A percentile compares a stretch with the other conserved stretches of the same genome.
Evolutionary conservation across 2,888 invertebrate genomes (phyloP).

Genomic region (Acronicta aceris): DNA sequence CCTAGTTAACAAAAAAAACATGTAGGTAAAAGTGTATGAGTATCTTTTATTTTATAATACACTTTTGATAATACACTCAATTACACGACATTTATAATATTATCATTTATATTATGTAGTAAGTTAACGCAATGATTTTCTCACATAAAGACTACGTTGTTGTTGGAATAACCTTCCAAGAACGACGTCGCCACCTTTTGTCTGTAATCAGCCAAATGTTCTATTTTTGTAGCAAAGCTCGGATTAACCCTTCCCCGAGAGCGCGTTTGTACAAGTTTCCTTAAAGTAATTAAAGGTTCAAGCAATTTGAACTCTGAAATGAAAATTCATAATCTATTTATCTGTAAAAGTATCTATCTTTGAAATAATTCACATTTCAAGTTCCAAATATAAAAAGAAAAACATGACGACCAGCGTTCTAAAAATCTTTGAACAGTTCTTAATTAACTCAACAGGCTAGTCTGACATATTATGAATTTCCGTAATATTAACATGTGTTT

Average conservation of each 20-base stretch:
- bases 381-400: constrained; percentile 21
- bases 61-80: too few relatives aligned
- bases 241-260: constrained; percentile 74
- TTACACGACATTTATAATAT: neutral
- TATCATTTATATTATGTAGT: neutral
- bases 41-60: too few relatives aligned
- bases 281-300: constrained; percentile 83
- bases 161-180: constrained; percentile 37
- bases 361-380: constrained; percentile 6
- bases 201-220: constrained; percentile 73
- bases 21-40: too few relatives aligned
- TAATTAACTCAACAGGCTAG: constrained; percentile 16
- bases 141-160: constrained; percentile 15
- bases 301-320: constrained; percentile 78
- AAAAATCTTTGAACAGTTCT: constrained; percentile 21
- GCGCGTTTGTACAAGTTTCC: constrained; percentile 80
- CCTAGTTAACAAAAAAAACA: too few relatives aligned
- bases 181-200: constrained; percentile 65
- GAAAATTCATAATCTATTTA: constrained; percentile 80
- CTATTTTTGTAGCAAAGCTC: constrained; percentile 77
- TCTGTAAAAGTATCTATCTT: constrained; percentile 60
- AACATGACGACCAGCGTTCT: constrained; percentile 13
- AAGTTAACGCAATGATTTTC: constrained; percentile 12
- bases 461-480: constrained; percentile 32
- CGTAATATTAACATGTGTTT: constrained; percentile 45